These are phyloP conservation scores for Odontophorus gujanensis DNA, from an alignment of 2,113 vertebrate species.

Conservation along the genomic window DNA sequence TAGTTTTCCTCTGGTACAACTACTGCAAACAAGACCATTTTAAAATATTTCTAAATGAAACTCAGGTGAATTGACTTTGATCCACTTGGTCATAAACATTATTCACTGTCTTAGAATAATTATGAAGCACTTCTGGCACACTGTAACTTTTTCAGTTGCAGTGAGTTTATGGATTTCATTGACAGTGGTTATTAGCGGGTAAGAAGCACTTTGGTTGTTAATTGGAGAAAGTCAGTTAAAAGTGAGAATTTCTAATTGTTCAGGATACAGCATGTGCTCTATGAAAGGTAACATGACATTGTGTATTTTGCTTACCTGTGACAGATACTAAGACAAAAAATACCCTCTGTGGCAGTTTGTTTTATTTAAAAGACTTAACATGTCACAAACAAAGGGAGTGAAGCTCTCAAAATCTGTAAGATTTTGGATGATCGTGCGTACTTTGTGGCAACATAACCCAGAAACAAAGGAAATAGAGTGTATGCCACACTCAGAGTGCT, in stretches of 20 bases:
- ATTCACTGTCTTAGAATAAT: background rate
- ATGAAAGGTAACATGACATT: background rate
- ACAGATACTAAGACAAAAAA: background rate
- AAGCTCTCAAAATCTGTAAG: background rate
- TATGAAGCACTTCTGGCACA: background rate
- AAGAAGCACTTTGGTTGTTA: background rate
- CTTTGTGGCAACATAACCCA: background rate
- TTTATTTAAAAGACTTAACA: background rate
- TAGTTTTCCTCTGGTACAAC: background rate
- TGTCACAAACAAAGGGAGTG: background rate
- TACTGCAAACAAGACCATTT: background rate
- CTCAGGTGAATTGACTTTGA: background rate
- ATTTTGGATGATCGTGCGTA: background rate
- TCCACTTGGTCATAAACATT: background rate
- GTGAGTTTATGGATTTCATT: background rate
- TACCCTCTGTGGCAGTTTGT: background rate
- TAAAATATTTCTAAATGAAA: background rate
- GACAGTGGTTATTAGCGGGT: background rate
- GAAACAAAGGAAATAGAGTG: accelerated
- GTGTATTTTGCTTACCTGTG: background rate
- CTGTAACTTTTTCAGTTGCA: background rate
- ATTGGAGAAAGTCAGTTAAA: background rate
- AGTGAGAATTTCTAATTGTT: background rate
- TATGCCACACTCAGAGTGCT: background rate
- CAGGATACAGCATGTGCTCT: background rate